Base-by-base conservation (phyloP, 2,113 vertebrate genomes). In the Neomonachus schauinslandi region DNA sequence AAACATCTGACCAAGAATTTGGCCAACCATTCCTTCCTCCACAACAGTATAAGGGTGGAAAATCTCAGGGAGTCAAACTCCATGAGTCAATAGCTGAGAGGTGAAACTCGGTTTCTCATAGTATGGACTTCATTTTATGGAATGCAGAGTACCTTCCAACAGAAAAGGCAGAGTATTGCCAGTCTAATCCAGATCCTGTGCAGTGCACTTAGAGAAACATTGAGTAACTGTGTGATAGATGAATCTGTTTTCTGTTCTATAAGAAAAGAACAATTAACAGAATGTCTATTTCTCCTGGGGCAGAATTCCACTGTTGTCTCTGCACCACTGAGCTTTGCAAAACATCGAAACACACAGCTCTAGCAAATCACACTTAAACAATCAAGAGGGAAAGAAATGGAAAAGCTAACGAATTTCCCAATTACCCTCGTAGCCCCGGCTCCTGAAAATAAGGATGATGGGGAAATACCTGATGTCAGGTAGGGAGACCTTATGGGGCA, bases 281-380 rank as follows among this genome's bases (percentile, higher is more conserved):
- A 80, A 86, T 49, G 51, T 77, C 61, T 95, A 0, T 84, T 69
- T 93, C 51, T 89, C 80, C 72, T 5, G 1, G 69, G 51, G 18
- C 36, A 77, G 59, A 91, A 93, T 88, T 91, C 67, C 59, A 89
- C 39, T 87, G 53, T 53, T 51, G 33, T 71, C 71, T 86, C 39
- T 94, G 72, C 16, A 67, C 26, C 36, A 72, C 36, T 95, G 92
- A 96, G 77, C 31, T 92, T 92, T 90, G 55, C 3, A 46, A 81
- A 97, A 61, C 61, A 83, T 65, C 1, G 4, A 81, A 89, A 86
- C 14, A 24, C 26, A 71, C 0, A 33, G 16, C 46, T 69, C 28
- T 36, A 76, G 71, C 10, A 93, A 95, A 88, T 91, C 65, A 91
- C 53, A 96, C 65, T 93, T 87, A 87, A 94, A 84, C 7, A 82